Base-by-base conservation (phyloP, 2,888 invertebrate genomes). In the Seira musarum region DNA sequence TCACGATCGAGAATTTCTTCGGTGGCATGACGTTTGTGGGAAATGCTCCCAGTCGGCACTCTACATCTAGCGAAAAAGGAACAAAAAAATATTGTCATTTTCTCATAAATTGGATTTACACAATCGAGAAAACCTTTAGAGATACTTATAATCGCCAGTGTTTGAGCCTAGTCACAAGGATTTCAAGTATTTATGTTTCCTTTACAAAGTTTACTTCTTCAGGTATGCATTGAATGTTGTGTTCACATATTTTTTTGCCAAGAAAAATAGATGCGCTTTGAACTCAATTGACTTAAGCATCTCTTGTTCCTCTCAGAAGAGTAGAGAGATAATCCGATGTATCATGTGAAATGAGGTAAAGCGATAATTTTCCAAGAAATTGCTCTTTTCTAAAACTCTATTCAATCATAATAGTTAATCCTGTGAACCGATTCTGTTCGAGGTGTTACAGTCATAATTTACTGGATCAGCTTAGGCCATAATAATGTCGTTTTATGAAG, bases 381-480 rank as follows among this genome's bases (percentile, higher is more conserved):
- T 72, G 72, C 64, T 57, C 57, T 76, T 81, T 81, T 80, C 76
- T 46, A 8, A 22, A 15, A 10, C 61, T 30, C 15, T 25, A 57
- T 57, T 57, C 57, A 57, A 17, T 57, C 40, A 71, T 46, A 60
- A 61, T 78, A 57, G 15, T 78, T 82, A 82, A 84, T 84, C 82
- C 82, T 79, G 80, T 81, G 73, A 81, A 81, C 81, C 75, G 75
- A 84, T 84, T 84, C 82, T 80, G 79, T 79, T 81, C 81, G 81
- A 82, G 84, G 81, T 84, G 82, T 82, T 77, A 71, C 25, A 81
- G 82, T 80, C 82, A 84, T 84, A 84, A 84, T 84, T 84, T 84
- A 84, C 82, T 82, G 81, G 84, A 84, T 84, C 82, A 84, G 68
- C 75, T 57, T 57, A 57, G 17, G n/a, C 57, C 57, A 15, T 57